Base-by-base conservation (phyloP, 2,797 vertebrate species). In the Decapterus maruadsi region DNA sequence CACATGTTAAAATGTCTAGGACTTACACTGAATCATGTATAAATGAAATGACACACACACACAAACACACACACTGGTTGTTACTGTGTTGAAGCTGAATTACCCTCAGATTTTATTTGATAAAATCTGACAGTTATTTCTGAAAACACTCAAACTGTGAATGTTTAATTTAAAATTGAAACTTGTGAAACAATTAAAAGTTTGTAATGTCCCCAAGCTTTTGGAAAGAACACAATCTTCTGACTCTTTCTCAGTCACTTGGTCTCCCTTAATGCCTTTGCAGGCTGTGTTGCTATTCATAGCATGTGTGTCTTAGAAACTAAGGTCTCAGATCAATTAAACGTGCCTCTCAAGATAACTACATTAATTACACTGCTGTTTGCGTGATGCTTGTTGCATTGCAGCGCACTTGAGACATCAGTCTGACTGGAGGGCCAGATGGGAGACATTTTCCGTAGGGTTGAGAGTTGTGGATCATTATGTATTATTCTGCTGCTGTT, bases 241-340 rank as follows among this genome's bases (percentile, higher is more conserved):
- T 60, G 19, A 38, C 50, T 77, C 22, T 17, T 75, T 68, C 50
- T 64, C 43, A 76, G 57, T 84, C 70, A 53, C 29, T 22, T 8
- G 0, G 62, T 14, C 57, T 76, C 71, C 55, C 65, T 71, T 63
- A 57, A 53, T 63, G 66, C 51, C 38, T 42, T 85, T 31, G 22
- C 8, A 0, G 43, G 45, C 75, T 56, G 58, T 20, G 78, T 86
- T 90, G 77, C 85, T 89, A 86, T 90, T 89, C 80, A 80, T 77
- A 73, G 81, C 79, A 45, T 75, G 78, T n/a, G 53, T 56, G 75
- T 82, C 70, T 84, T 64, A 38, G 72, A 83, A 78, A 75, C 72
- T 31, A 40, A 65, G 80, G 88, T 89, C 90, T 90, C 87, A 48
- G 82, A 91, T 92, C 88, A 92, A 88, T 92, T 92, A 89, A 90